phyloP scores from a whole-genome alignment of 2,113 vertebrate species.

The Actinemys pallida region DNA sequence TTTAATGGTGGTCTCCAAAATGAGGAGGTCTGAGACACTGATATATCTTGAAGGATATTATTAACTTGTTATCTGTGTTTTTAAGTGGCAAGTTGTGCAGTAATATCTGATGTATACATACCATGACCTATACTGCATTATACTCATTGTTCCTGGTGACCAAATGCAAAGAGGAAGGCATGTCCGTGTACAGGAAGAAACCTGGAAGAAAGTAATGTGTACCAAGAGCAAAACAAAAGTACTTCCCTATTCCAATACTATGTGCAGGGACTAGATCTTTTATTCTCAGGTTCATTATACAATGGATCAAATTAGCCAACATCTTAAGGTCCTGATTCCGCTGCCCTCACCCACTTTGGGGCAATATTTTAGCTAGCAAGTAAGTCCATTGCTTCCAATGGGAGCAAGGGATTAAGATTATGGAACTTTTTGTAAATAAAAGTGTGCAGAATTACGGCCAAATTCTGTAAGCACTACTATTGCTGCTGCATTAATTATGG shows the following conservation, averaged over 20 bases:
- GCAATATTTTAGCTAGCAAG: neutral
- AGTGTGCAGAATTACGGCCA: neutral
- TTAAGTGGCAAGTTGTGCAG: neutral
- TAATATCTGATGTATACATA: neutral
- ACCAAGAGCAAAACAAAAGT: neutral
- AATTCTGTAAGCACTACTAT: neutral
- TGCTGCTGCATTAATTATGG: neutral
- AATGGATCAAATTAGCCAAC: neutral
- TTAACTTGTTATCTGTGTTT: conserved; percentile 14
- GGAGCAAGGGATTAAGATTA: neutral
- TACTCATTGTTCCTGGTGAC: neutral
- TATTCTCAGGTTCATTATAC: neutral
- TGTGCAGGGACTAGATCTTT: neutral
- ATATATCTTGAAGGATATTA: conserved; percentile 10
- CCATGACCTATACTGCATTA: neutral
- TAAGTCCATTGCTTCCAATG: neutral
- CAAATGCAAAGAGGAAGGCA: neutral
- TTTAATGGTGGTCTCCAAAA: conserved; percentile 33
- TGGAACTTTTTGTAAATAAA: neutral
- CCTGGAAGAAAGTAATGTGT: neutral
- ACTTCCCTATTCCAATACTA: neutral
- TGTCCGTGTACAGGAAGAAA: neutral
- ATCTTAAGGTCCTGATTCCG: neutral
- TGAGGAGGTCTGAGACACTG: neutral
- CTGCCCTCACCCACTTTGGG: neutral